Base-by-base conservation (phyloP, 1,140 invertebrate species). In the Coelopa frigida region DNA sequence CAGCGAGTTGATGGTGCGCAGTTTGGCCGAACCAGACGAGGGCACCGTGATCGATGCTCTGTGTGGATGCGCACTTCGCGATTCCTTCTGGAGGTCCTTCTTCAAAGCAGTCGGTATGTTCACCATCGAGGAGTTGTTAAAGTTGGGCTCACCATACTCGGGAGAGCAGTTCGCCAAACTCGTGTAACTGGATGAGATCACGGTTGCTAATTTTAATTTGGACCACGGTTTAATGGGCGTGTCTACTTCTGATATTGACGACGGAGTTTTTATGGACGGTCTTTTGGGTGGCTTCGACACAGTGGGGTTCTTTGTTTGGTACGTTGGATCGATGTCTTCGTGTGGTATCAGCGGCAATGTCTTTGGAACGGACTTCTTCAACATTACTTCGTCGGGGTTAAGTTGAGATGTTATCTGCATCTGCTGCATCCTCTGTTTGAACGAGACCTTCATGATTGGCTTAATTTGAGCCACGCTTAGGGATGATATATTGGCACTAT, bases 151-250 rank as follows among this genome's bases (percentile, higher is more conserved):
- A 24, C 54, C 33, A 4, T 63, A 52, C 1, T 63, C 60, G 14
- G 60, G 58, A 12, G 61, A 64, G 18, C 58, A 58, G 27, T 64
- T 67, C 35, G 50, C 58, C 4, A 68, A 48, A 39, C 62, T 68
- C 15, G 62, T 61, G 43, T 62, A 69, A 51, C 65, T 68, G 33
- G 62, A 59, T 31, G 62, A 62, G 40, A 68, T 63, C 15, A 69
- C 47, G 1, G 66, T 69, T 32, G 66, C 66, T 45, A 66, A 52
- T 35, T 69, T 69, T 12, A 69, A 55, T 53, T 67, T 66, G 36
- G 66, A 69, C 66, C 66, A 69, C 12, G 66, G 66, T 42, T 59
- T 60, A 18, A 65, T 66, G 23, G 62, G 58, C n/a, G 62, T 65
- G 37, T 66, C 62, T 31, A 59, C 60, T 24, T 65, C 59, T 27